Evolutionary conservation across 1,140 invertebrate species (phyloP).

Genomic region (Heliconius hewitsoni): DNA sequence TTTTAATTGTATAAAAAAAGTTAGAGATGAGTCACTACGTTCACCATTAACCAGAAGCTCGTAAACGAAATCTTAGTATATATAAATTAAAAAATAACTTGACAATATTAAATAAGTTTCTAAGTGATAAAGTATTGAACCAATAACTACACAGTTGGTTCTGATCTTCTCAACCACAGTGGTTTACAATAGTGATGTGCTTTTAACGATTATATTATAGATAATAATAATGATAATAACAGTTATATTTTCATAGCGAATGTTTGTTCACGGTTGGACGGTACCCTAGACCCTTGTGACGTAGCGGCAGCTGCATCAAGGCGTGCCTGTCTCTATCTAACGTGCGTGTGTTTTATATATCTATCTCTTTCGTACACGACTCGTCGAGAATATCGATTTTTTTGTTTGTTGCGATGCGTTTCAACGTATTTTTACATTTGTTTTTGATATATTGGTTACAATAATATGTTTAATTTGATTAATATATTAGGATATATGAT

Average conservation of each 20-base stretch:
- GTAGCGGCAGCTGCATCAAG: constrained; percentile 69
- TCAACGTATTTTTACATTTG: constrained; percentile 24
- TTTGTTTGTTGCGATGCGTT: constrained; percentile 40
- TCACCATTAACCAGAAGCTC: no score
- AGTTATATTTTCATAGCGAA: constrained; percentile 37
- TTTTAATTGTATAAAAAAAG: no score
- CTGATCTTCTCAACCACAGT: background rate
- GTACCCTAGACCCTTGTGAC: constrained; percentile 66
- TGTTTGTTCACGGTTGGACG: constrained; percentile 54
- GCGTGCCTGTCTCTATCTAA: constrained; percentile 50
- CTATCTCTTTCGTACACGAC: constrained; percentile 46
- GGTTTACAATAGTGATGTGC: background rate
- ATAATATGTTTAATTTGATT: background rate
- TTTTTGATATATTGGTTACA: background rate
- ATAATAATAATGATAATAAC: constrained; percentile 22
- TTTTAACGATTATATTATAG: background rate
- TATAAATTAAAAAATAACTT: no score
- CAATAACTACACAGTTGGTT: background rate
- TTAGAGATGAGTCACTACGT: no score
- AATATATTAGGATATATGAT: background rate
- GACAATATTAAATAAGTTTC: no score
- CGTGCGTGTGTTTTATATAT: constrained; percentile 27
- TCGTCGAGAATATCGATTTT: constrained; percentile 53
- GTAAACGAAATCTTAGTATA: no score
- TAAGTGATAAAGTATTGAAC: background rate